A percentile compares a stretch with the other conserved stretches of the same genome.
Conservation (phyloP, 2,888 invertebrate species). For the Luffia ferchaultella region DNA sequence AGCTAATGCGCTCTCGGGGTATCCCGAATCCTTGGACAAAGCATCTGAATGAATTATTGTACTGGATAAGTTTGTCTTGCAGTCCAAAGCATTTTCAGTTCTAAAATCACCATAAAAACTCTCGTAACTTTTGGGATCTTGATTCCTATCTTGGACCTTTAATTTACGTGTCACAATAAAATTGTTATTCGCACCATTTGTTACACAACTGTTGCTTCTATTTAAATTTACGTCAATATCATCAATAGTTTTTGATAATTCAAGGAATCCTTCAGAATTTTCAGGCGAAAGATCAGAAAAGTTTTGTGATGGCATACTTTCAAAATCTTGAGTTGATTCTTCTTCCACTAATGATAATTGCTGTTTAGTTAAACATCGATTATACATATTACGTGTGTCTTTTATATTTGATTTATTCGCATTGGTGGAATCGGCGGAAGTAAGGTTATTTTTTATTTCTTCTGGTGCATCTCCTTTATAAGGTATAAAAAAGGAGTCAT, state of each 20-base stretch:
- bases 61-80: slow-evolving; percentile 36
- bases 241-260: slow-evolving; percentile 8
- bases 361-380: slow-evolving; percentile 38
- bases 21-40: slow-evolving; percentile 56
- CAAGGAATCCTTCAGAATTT: slow-evolving; percentile 22
- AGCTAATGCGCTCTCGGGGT: slow-evolving; percentile 41
- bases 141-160: slow-evolving; percentile 23
- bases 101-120: slow-evolving; percentile 49
- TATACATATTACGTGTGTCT: slow-evolving; percentile 38
- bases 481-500: slow-evolving; percentile 46
- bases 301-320: slow-evolving; percentile 46
- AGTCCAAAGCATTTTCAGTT: slow-evolving; percentile 24
- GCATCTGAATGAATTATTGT: slow-evolving; percentile 40
- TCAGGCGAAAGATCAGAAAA: slow-evolving; percentile 38
- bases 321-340: slow-evolving; percentile 55
- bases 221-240: slow-evolving; percentile 18
- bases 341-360: slow-evolving; percentile 60
- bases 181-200: slow-evolving; percentile 23
- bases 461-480: slow-evolving; percentile 25
- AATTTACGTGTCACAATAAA: slow-evolving; percentile 20
- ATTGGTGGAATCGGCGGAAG: not conserved
- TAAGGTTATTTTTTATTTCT: not conserved
- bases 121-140: slow-evolving; percentile 28
- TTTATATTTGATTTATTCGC: slow-evolving; percentile 18
- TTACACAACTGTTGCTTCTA: slow-evolving; percentile 20